These are phyloP conservation scores for Caenorhabditis japonica DNA, from an alignment of 2,888 invertebrate genomes.

Conservation along the genomic window DNA sequence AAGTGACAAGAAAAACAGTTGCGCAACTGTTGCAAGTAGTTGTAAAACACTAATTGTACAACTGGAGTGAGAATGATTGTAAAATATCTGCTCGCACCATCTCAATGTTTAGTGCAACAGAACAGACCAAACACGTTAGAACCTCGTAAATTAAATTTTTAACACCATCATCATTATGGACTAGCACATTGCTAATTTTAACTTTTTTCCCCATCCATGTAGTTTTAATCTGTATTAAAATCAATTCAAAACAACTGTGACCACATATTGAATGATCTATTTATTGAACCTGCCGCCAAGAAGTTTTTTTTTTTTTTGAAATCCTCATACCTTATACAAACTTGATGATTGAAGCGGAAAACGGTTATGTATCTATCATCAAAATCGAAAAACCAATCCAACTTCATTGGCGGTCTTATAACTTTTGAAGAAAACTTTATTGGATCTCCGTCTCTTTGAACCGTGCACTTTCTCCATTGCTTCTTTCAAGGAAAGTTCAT, in stretches of 20 bases:
- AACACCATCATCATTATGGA: too few species aligned
- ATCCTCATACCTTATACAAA: slow-evolving; percentile 40
- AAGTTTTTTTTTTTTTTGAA: slow-evolving; percentile 15
- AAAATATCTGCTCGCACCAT: slow-evolving; percentile 23
- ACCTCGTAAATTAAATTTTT: slow-evolving; percentile 8
- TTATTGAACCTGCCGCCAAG: slow-evolving; percentile 5
- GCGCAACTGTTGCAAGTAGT: slow-evolving; percentile 12
- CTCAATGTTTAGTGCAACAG: not conserved
- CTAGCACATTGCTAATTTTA: too few species aligned
- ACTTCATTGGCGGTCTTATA: slow-evolving; percentile 46
- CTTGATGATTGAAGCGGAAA: slow-evolving; percentile 45
- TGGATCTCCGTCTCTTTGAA: slow-evolving; percentile 20
- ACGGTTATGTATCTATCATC: slow-evolving; percentile 37
- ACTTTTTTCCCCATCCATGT: too few species aligned
- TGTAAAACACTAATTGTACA: slow-evolving; percentile 10
- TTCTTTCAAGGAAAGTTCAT: slow-evolving; percentile 53
- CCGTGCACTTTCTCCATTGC: slow-evolving; percentile 9
- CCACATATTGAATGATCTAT: not conserved
- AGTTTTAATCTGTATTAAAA: too few species aligned
- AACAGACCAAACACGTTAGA: not conserved
- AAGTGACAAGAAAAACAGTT: too few species aligned
- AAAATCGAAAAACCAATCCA: slow-evolving; percentile 35
- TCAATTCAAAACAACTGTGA: too few species aligned
- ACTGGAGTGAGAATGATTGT: too few species aligned
- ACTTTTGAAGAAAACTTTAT: slow-evolving; percentile 32